A percentile compares a stretch with the other conserved stretches of the same genome.
Evolutionary conservation across 2,888 invertebrate genomes (phyloP).

Genomic region (Salpingus planirostris): DNA sequence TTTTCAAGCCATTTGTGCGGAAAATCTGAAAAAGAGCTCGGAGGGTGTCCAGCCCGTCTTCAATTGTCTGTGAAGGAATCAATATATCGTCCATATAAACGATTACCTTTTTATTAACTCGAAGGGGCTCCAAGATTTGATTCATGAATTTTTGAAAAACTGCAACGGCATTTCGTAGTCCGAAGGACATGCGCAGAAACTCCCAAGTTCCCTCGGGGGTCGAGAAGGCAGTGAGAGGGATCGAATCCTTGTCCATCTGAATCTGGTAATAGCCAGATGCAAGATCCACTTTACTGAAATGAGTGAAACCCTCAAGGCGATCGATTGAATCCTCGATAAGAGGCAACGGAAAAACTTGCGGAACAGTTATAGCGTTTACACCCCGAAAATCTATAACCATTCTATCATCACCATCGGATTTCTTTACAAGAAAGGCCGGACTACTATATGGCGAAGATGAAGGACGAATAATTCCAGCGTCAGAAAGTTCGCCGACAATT

Average conservation of each 20-base stretch:
- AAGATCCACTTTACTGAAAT: conserved; percentile 19
- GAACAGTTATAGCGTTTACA: conserved; percentile 10
- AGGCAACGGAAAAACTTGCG: conserved; percentile 10
- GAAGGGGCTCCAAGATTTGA: conserved; percentile 8
- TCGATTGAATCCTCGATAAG: conserved; percentile 14
- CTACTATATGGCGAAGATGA: conserved; percentile 1
- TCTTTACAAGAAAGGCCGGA: conserved; percentile 5
- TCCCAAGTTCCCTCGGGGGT: conserved; percentile 1
- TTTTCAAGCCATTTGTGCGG: background rate
- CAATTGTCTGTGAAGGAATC: conserved; percentile 9
- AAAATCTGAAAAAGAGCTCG: background rate
- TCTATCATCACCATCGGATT: conserved; percentile 1
- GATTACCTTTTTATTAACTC: conserved; percentile 1
- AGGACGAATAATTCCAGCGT: background rate
- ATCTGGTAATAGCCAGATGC: conserved; percentile 25
- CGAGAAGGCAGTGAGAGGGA: conserved; percentile 22
- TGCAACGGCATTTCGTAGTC: conserved; percentile 4
- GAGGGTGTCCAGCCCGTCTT: conserved; percentile 5
- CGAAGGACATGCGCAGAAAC: background rate
- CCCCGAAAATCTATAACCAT: conserved; percentile 12
- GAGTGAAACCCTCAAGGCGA: conserved; percentile 8
- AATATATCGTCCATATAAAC: conserved; percentile 9
- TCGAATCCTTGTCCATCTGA: conserved; percentile 18
- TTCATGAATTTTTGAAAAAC: conserved; percentile 7
- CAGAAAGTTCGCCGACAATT: background rate